Conservation (phyloP, 2,113 vertebrate genomes). For the Grallaria varia region DNA sequence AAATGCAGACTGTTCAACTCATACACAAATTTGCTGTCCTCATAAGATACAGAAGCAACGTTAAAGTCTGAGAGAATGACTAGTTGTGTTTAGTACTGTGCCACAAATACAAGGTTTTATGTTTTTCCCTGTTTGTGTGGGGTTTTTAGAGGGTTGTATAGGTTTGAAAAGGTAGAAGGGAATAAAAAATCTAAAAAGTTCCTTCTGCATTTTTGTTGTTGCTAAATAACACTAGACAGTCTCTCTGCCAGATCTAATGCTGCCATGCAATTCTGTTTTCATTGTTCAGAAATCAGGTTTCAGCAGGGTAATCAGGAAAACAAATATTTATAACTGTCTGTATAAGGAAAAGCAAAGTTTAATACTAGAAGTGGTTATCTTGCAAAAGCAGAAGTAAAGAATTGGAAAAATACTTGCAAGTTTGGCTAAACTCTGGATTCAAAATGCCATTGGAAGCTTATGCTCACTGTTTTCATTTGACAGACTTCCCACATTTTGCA, state of each 20-base stretch:
- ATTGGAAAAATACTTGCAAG: not conserved
- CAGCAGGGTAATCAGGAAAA: not conserved
- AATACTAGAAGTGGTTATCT: not conserved
- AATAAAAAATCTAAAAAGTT: not conserved
- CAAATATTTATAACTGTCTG: not conserved
- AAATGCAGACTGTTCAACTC: not conserved
- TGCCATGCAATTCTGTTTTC: not conserved
- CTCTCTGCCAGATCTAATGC: not conserved
- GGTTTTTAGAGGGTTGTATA: not conserved
- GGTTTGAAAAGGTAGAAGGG: not conserved
- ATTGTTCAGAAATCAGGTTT: not conserved
- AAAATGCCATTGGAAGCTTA: not conserved
- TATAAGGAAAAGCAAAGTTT: not conserved
- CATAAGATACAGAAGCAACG: not conserved
- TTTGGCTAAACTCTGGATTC: not conserved
- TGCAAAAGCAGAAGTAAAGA: not conserved
- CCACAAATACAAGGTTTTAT: fast-evolving
- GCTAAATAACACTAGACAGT: not conserved
- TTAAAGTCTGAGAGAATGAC: not conserved
- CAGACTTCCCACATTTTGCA: not conserved
- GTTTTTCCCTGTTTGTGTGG: not conserved
- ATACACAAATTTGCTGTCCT: not conserved
- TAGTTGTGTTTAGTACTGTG: not conserved
- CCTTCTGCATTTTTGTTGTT: not conserved
- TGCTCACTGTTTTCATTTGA: not conserved